Evolutionary conservation across 2,888 invertebrate genomes (phyloP).

Genomic region (Hydrotaea cyrtoneurina): DNA sequence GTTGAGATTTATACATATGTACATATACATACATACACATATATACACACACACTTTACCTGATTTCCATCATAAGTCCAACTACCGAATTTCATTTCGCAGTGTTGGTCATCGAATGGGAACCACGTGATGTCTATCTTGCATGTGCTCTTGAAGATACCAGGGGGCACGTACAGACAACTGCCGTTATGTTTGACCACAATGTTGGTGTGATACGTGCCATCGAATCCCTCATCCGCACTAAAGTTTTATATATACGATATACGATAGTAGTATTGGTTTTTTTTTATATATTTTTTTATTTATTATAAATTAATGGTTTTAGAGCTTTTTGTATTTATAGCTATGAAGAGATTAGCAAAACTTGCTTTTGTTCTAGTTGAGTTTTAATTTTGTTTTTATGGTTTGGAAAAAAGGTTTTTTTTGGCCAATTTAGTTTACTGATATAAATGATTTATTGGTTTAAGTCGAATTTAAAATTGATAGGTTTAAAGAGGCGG

Average conservation of each 20-base stretch:
- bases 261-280: slow-evolving; percentile 59
- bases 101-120: slow-evolving; percentile 99
- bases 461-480: too few species aligned
- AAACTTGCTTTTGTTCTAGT: too few species aligned
- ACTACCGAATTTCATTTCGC: slow-evolving; percentile 99
- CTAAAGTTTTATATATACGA: slow-evolving; percentile 82
- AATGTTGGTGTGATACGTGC: slow-evolving; percentile 99
- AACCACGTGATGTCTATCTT: slow-evolving; percentile 99
- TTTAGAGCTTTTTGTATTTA: not conserved
- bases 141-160: slow-evolving; percentile 99
- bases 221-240: slow-evolving; percentile 99
- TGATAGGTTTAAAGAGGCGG: too few species aligned
- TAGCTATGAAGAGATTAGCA: too few species aligned
- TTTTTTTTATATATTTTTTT: slow-evolving; percentile 46
- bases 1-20: not conserved
- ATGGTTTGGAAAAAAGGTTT: not conserved
- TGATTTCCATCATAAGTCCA: slow-evolving; percentile 99
- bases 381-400: not conserved
- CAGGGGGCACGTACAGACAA: slow-evolving; percentile 99
- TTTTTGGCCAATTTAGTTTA: not conserved
- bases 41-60: slow-evolving; percentile 82
- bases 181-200: slow-evolving; percentile 99
- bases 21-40: slow-evolving; percentile 8
- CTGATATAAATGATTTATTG: too few species aligned
- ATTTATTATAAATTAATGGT: not conserved